phyloP scores from a whole-genome alignment of 2,113 vertebrate genomes.

The Lycocorax pyrrhopterus region DNA sequence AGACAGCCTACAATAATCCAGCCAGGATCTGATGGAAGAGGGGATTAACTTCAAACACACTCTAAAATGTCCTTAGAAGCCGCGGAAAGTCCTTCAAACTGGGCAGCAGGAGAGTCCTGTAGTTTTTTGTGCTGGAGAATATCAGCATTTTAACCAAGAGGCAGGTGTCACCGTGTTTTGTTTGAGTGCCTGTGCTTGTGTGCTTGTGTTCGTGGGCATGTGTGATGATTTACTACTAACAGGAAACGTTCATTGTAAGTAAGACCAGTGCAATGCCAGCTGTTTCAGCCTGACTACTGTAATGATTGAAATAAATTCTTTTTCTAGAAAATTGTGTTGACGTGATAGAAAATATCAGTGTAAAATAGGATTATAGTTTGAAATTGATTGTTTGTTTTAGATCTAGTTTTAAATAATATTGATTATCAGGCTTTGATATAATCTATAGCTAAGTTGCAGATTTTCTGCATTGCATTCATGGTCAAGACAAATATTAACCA shows the following conservation, averaged over 20 bases:
- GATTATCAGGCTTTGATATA: not conserved
- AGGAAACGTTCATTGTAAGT: not conserved
- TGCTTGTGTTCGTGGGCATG: fast-evolving
- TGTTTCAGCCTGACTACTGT: not conserved
- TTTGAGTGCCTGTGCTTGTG: not conserved
- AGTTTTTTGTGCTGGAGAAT: not conserved
- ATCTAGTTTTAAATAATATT: not conserved
- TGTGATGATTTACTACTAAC: not conserved
- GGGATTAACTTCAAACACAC: not conserved
- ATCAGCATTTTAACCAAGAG: not conserved
- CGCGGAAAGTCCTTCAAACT: not conserved
- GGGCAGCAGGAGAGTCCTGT: not conserved
- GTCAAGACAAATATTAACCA: not conserved
- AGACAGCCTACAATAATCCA: not conserved
- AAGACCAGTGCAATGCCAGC: not conserved
- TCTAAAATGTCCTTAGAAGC: not conserved
- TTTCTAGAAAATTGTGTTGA: not conserved
- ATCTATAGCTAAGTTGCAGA: not conserved
- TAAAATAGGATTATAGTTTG: not conserved
- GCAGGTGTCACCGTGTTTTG: not conserved
- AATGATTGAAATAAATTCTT: not conserved
- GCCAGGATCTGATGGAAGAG: not conserved
- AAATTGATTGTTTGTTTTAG: not conserved
- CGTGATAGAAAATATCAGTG: not conserved
- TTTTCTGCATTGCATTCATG: not conserved